Base-by-base conservation (phyloP, 1,140 invertebrate species). In the Yoshiicerus persimilis region DNA sequence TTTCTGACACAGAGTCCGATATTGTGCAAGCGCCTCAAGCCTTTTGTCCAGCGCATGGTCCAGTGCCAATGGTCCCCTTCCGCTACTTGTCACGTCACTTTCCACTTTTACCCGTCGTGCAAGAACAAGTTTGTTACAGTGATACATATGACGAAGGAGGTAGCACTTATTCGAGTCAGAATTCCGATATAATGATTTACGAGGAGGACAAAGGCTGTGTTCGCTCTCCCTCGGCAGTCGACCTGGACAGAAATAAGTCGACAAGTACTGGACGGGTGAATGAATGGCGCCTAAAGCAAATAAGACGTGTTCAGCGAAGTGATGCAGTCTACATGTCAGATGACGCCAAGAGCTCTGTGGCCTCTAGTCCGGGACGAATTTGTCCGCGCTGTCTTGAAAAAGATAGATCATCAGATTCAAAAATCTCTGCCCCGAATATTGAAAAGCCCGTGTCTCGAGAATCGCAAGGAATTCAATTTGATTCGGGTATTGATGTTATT, bases 261-360 rank as follows among this genome's bases (percentile, higher is more conserved):
- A 87, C 86, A 38, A 47, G 86, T 36, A 39, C 23, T 23, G 75
- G 77, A 20, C 25, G 64, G 4, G 70, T 89, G 32, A 88, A 84
- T 30, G 89, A 88, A 41, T 90, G 89, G 89, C 39, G 89, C 27
- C 25, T 90, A 27, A 85, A 87, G 36, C 88, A 89, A 27, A 30
- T 87, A 10, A 83, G 87, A 34, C 77, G 89, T 27, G 87, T 90
- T 32, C 85, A 88, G 47, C 23, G 90, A 38, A 88, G 85, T 32
- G 87, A 90, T 77, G 90, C 90, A n/a, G 84, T 90, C 13, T 90
- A 89, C 66, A 62, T 90, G n/a, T 88, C 87, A 27, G 90, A 90
- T 70, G 90, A 90, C 30, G 88, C 47, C 36, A 90, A 90, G 86
- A 90, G 89, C 39, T 90, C 90, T 4, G 62, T 36, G 5, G 87